These are phyloP conservation scores for Nesogale talazaci DNA, from an alignment of 2,113 vertebrate genomes.

Conservation along the genomic window DNA sequence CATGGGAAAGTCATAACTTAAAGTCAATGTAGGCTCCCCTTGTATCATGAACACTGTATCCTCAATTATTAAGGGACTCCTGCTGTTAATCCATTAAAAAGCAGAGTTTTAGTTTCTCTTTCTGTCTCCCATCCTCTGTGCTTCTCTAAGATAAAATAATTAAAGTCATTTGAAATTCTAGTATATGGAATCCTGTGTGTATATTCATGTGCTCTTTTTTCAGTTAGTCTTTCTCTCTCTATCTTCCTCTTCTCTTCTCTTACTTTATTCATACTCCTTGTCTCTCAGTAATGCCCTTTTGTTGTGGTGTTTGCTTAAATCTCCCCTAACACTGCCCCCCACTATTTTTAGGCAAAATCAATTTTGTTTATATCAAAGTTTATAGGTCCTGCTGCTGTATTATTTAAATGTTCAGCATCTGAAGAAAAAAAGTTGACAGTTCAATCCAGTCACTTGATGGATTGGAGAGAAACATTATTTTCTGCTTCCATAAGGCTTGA, in stretches of 20 bases:
- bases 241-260: rapidly evolving
- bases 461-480: no score
- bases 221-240: neutral
- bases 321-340: no score
- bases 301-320: no score
- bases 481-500: no score
- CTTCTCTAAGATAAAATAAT: neutral
- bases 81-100: constrained; percentile 12
- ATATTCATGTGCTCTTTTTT: neutral
- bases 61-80: neutral
- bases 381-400: no score
- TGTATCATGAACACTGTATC: constrained; percentile 10
- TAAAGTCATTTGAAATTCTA: neutral
- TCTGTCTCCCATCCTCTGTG: neutral
- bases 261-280: neutral
- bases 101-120: neutral
- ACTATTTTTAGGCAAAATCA: no score
- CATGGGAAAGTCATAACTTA: constrained; percentile 55
- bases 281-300: neutral
- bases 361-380: no score
- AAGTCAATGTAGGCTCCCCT: neutral
- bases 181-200: neutral
- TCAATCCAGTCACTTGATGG: no score
- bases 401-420: no score
- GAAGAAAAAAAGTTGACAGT: no score